Evolutionary conservation across 2,888 invertebrate genomes (phyloP).

Genomic region (Himalopsyche tibetana): DNA sequence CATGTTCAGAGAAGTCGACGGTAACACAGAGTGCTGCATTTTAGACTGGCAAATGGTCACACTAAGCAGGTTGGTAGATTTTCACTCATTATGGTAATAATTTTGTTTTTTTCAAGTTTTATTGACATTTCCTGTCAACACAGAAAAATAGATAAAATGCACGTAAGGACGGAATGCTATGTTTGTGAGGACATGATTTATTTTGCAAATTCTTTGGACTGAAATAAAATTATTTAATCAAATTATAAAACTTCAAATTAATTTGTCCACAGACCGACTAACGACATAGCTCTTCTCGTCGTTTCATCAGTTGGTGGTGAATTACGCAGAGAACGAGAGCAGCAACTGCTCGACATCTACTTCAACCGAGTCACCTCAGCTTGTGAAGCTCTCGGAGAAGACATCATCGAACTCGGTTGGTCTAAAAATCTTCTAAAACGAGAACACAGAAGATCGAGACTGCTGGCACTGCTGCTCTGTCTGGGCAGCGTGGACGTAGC

Average conservation of each 20-base stretch:
- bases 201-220: too few relatives aligned
- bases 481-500: conserved; percentile 90
- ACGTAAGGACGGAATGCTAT: too few relatives aligned
- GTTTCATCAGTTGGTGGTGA: conserved; percentile 85
- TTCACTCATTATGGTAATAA: background rate
- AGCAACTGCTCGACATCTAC: conserved; percentile 82
- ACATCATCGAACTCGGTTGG: conserved; percentile 77
- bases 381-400: conserved; percentile 79
- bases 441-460: conserved; percentile 83
- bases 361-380: conserved; percentile 81
- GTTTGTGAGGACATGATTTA: too few relatives aligned
- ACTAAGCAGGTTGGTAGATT: conserved; percentile 75
- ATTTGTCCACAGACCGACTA: conserved; percentile 78
- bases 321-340: conserved; percentile 80
- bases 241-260: background rate
- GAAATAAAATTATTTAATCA: too few relatives aligned
- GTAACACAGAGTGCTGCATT: conserved; percentile 81
- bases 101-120: too few relatives aligned
- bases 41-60: conserved; percentile 92
- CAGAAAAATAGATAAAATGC: too few relatives aligned
- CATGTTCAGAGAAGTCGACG: conserved; percentile 78
- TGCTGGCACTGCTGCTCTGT: conserved; percentile 85
- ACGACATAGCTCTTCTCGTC: conserved; percentile 85
- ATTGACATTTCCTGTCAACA: too few relatives aligned
- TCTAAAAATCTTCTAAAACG: conserved; percentile 75